Conservation (phyloP, 2,888 invertebrate species). For the Prosopocoilus inquinatus region DNA sequence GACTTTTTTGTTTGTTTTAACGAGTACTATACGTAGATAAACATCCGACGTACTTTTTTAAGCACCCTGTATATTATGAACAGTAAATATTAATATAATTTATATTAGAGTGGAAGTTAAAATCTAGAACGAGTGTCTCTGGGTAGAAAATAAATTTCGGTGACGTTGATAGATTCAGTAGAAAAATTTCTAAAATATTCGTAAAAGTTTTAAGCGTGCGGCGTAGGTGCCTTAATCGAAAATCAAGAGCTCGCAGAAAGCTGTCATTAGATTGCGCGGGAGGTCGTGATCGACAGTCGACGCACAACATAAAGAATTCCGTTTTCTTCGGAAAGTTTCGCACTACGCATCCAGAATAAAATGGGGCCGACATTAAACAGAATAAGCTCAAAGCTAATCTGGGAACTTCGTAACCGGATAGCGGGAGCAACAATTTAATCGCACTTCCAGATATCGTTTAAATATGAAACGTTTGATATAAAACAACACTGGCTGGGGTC, state of each 20-base stretch:
- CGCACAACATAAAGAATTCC: neutral
- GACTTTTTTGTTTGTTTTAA: no score
- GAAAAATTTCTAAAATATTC: no score
- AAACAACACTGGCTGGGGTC: slow-evolving; percentile 28
- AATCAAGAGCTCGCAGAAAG: neutral
- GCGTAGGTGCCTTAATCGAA: no score
- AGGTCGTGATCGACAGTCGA: neutral
- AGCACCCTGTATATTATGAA: no score
- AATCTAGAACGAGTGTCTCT: no score
- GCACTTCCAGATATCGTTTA: slow-evolving; percentile 32
- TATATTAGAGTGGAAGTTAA: no score
- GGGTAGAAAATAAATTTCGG: no score
- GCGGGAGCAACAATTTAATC: slow-evolving; percentile 31
- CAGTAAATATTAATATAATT: no score
- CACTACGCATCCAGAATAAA: neutral
- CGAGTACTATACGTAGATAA: no score
- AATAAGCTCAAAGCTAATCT: slow-evolving; percentile 4
- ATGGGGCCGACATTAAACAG: neutral
- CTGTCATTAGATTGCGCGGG: neutral
- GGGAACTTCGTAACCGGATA: slow-evolving; percentile 27
- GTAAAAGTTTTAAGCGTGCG: no score
- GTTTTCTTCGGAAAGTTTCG: neutral
- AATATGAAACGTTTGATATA: slow-evolving; percentile 34
- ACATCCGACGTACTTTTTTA: no score
- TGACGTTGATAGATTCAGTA: no score